phyloP scores from a whole-genome alignment of 1,140 invertebrate species.

The Megalopta genalis region DNA sequence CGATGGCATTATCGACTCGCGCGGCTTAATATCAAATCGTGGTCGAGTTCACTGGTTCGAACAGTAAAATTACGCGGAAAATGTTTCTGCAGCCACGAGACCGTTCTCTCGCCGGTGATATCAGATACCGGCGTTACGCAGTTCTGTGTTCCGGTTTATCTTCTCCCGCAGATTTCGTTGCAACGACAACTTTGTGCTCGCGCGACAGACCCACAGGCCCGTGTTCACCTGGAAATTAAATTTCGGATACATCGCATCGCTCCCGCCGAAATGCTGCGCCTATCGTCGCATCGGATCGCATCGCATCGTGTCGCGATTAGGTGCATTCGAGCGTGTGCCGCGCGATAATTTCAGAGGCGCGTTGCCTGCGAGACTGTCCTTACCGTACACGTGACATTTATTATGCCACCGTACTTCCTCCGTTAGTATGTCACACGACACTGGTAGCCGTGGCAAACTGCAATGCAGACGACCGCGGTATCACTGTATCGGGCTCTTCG shows the following conservation, averaged over 20 bases:
- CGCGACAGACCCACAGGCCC: too few relatives aligned
- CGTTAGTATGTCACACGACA: constrained; percentile 41
- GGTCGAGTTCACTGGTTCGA: neutral
- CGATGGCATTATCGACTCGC: neutral
- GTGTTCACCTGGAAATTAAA: neutral
- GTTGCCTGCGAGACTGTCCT: constrained; percentile 11
- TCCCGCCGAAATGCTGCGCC: too few relatives aligned
- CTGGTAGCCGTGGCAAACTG: constrained; percentile 31
- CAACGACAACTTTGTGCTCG: too few relatives aligned
- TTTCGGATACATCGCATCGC: neutral
- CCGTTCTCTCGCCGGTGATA: neutral
- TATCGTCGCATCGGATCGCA: too few relatives aligned
- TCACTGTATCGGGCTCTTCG: constrained; percentile 6
- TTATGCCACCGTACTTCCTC: constrained; percentile 41
- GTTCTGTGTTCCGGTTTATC: neutral
- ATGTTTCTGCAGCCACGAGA: neutral
- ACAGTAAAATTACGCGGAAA: neutral
- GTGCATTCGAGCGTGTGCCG: constrained; percentile 2
- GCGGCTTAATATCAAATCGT: neutral
- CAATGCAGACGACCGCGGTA: constrained; percentile 49
- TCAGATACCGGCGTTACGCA: neutral
- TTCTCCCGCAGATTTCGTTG: too few relatives aligned
- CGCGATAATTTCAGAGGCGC: constrained; percentile 47
- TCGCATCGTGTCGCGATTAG: neutral
- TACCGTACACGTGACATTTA: constrained; percentile 53